These are phyloP conservation scores for Leptopterna dolabrata DNA, from an alignment of 2,888 invertebrate species.

Conservation along the genomic window DNA sequence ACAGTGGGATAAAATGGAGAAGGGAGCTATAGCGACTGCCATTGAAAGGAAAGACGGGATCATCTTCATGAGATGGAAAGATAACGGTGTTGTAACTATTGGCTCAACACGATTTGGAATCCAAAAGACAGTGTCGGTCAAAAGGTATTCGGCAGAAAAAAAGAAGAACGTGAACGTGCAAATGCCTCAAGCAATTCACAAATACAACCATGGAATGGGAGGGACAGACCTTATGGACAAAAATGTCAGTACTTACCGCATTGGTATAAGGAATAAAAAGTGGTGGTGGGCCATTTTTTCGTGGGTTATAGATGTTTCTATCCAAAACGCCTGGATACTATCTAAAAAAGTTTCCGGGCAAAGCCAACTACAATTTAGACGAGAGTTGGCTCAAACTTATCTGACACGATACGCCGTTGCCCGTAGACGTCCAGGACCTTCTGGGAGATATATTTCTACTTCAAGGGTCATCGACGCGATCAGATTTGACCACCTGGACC, in stretches of 20 bases:
- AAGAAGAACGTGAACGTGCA: constrained; percentile 51
- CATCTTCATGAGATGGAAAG: constrained; percentile 12
- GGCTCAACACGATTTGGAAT: constrained; percentile 48
- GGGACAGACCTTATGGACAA: constrained; percentile 58
- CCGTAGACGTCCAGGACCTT: neutral
- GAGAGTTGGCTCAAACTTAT: neutral
- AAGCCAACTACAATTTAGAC: neutral
- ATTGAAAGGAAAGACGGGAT: constrained; percentile 8
- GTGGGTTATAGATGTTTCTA: neutral
- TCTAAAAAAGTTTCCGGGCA: neutral
- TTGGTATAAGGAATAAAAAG: constrained; percentile 8
- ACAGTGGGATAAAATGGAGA: too few species aligned
- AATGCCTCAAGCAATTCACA: constrained; percentile 41
- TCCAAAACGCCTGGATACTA: constrained; percentile 21
- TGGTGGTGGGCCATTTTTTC: neutral
- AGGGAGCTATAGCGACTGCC: neutral
- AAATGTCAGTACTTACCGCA: constrained; percentile 55
- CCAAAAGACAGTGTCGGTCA: constrained; percentile 20
- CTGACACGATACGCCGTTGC: too few species aligned
- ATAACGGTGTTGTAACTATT: constrained; percentile 44
- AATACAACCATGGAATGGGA: constrained; percentile 58
- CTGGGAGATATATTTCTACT: neutral
- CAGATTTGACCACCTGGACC: neutral
- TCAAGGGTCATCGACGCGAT: neutral
- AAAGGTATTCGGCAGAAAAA: constrained; percentile 43